These are phyloP conservation scores for Glyphotaelius pellucidus DNA, from an alignment of 2,888 invertebrate genomes.

Conservation along the genomic window DNA sequence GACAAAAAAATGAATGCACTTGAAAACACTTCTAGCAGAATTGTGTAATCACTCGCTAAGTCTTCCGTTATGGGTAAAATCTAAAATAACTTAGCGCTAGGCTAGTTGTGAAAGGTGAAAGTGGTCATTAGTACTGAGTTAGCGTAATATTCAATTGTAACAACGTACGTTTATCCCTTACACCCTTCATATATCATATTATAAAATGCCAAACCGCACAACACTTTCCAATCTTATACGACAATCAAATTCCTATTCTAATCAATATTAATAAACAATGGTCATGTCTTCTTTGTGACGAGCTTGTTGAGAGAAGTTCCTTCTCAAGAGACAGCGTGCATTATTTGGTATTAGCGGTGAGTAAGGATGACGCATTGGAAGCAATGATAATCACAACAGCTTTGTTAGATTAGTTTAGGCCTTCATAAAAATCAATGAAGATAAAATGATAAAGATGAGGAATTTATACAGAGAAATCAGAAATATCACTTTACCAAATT, in stretches of 20 bases:
- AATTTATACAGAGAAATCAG: background rate
- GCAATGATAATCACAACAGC: conserved; percentile 24
- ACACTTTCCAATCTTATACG: background rate
- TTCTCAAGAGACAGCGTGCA: background rate
- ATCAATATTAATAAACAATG: background rate
- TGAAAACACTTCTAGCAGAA: background rate
- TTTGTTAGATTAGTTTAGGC: background rate
- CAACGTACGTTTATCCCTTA: background rate
- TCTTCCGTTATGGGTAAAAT: background rate
- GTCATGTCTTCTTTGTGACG: background rate
- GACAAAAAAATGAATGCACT: background rate
- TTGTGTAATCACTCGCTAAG: background rate
- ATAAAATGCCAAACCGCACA: background rate
- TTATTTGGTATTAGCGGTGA: background rate
- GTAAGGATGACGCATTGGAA: background rate
- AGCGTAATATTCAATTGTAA: background rate
- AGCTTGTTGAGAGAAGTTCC: background rate
- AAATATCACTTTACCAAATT: conserved; percentile 36
- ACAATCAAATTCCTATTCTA: background rate
- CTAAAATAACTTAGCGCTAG: background rate
- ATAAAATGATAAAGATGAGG: background rate
- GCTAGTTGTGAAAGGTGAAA: background rate
- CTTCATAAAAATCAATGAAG: conserved; percentile 4
- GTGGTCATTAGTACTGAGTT: background rate
- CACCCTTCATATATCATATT: background rate